These are phyloP conservation scores for Patiria pectinifera DNA, from an alignment of 53 echinoderm and acorn worm genomes.

Conservation along the genomic window DNA sequence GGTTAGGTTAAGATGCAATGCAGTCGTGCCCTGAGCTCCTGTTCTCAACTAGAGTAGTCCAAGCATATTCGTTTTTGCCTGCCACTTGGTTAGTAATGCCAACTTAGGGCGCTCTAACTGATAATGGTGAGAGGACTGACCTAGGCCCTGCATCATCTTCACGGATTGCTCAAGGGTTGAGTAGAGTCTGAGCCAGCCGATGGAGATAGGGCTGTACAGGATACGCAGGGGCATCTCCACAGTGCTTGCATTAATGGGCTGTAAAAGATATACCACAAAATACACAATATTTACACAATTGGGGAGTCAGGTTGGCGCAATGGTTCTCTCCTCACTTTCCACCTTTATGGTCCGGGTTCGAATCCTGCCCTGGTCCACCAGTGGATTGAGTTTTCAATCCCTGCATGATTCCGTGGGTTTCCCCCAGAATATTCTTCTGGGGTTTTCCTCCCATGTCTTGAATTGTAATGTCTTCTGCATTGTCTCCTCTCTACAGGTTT, in stretches of 20 bases:
- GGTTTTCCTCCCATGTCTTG: not conserved
- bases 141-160: slow-evolving; percentile 71
- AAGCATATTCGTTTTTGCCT: too few relatives aligned
- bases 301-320: not conserved
- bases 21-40: too few relatives aligned
- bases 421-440: not conserved
- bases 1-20: too few relatives aligned
- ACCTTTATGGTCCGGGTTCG: not conserved
- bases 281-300: not conserved
- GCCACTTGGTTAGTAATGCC: too few relatives aligned
- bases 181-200: slow-evolving; percentile 89
- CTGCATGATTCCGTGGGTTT: not conserved
- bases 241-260: slow-evolving; percentile 81
- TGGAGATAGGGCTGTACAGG: slow-evolving; percentile 87
- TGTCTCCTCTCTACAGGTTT: not conserved
- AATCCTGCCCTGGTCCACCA: not conserved
- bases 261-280: not conserved
- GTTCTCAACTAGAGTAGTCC: too few relatives aligned
- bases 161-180: slow-evolving; percentile 75
- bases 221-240: slow-evolving; percentile 75
- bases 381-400: not conserved
- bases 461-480: not conserved
- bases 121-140: slow-evolving; percentile 40
- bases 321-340: not conserved
- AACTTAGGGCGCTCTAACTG: too few relatives aligned